Evolutionary conservation across 2,888 invertebrate genomes (phyloP).

Genomic region (Drosophila algonquin): DNA sequence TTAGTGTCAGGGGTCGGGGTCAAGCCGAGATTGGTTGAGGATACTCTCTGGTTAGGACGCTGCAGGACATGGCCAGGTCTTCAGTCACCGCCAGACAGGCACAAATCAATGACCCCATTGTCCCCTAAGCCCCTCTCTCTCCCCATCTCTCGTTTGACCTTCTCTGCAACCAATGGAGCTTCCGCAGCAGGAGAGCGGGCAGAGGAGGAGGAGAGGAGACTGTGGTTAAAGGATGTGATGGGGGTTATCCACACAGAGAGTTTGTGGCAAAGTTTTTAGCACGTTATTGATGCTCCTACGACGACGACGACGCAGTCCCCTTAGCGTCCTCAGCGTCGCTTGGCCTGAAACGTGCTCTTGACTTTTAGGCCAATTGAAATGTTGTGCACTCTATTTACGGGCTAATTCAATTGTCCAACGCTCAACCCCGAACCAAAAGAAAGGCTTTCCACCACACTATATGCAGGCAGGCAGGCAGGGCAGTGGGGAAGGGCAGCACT

Average conservation of each 20-base stretch:
- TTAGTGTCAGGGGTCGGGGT: slow-evolving; percentile 4
- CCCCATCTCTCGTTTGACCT: neutral
- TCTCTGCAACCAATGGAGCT: slow-evolving; percentile 12
- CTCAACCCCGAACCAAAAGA: slow-evolving; percentile 1
- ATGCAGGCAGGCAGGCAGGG: neutral
- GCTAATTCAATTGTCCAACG: slow-evolving; percentile 39
- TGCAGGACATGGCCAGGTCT: too few species aligned
- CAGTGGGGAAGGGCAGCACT: neutral
- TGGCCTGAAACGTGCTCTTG: slow-evolving; percentile 21
- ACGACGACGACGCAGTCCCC: slow-evolving; percentile 7
- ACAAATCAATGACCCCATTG: slow-evolving; percentile 18
- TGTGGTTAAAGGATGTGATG: slow-evolving; percentile 12
- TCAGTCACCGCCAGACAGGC: slow-evolving; percentile 6
- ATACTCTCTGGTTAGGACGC: too few species aligned
- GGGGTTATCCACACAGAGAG: slow-evolving; percentile 21
- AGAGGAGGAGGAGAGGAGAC: neutral
- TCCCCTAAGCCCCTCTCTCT: neutral
- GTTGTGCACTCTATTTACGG: slow-evolving; percentile 26
- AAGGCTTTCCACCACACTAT: too few species aligned
- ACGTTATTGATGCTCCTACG: slow-evolving; percentile 45
- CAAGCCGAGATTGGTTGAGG: neutral
- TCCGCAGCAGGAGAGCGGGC: slow-evolving; percentile 37
- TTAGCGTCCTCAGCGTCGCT: slow-evolving; percentile 17
- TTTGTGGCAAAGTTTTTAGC: slow-evolving; percentile 50
- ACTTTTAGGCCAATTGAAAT: slow-evolving; percentile 28